Evolutionary conservation across 2,113 vertebrate genomes (phyloP), one percentile per base, ranked within the genome.

Genomic region (Carassius carassius): DNA sequence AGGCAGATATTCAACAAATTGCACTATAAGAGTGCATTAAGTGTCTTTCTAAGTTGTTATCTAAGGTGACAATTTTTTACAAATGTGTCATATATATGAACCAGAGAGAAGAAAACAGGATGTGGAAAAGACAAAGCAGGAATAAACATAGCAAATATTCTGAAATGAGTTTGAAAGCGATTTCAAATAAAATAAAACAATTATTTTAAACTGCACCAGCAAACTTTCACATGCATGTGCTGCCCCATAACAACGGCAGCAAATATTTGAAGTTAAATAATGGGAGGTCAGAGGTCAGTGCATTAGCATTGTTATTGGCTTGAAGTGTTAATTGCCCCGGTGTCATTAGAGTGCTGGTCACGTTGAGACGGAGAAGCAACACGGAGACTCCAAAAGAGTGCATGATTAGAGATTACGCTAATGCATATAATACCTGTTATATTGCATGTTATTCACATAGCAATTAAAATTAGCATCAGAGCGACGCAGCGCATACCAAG

Each of bases 281-380:
- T 79, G 23, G n/a, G 7, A 73, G 76, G 86, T 84, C 77, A 75
- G n/a, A 87, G 82, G 86, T 84, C 47, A 76, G 58, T 25, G 32
- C 82, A 84, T 84, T 78, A 87, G 78, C 70, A 70, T 44, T 69
- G 77, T 51, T 75, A 73, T 74, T 73, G 81, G 14, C 54, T n/a
- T 65, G 67, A 69, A 69, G 85, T 49, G 44, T 41, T 87, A 87
- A 87, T 84, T 84, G 73, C 41, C 47, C 47, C 2, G 21, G 5
- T 11, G 6, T 87, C 25, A 29, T 80, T 87, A 76, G 47, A 19
- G 12, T 56, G 47, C 70, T 21, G 47, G 29, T 87, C 82, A 77
- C 74, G 74, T 54, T 32, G 47, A 25, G 49, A 17, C 23, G 56
- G 6, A 32, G 65, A 79, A n/a, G 54, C 25, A 14, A 12, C 84